phyloP scores from a whole-genome alignment of 37 sponge, comb jelly and placozoan species.

The Theonella swinhoei region DNA sequence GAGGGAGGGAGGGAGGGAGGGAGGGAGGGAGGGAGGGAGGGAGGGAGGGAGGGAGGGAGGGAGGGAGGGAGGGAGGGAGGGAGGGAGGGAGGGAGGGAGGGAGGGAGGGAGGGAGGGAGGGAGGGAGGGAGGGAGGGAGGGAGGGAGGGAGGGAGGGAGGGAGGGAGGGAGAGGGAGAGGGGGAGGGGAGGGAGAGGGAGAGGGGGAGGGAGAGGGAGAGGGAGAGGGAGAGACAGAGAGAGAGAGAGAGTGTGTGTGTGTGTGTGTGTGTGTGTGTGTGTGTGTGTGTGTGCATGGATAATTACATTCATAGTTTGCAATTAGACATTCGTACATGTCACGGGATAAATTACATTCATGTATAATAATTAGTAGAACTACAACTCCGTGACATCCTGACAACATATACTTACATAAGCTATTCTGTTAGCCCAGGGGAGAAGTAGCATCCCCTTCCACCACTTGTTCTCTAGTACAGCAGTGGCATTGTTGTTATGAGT shows the following conservation, averaged over 20 bases:
- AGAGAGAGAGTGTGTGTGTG: no score
- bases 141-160: constrained; percentile 24
- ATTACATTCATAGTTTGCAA: no score
- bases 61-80: constrained; percentile 26
- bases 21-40: constrained; percentile 16
- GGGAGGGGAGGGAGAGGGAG: no score
- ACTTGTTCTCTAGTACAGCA: constrained; percentile 68
- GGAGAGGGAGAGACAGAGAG: background rate
- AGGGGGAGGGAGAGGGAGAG: no score
- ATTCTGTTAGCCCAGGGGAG: constrained; percentile 82
- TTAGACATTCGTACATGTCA: no score
- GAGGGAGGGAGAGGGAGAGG: constrained; percentile 8
- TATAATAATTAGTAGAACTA: background rate
- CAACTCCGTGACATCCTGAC: no score
- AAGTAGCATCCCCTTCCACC: constrained; percentile 71
- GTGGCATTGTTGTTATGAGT: constrained; percentile 62
- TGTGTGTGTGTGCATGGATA: no score
- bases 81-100: constrained; percentile 26
- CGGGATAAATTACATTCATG: no score
- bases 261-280: no score
- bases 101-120: constrained; percentile 29
- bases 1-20: constrained; percentile 11
- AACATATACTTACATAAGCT: constrained; percentile 53
- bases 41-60: constrained; percentile 26
- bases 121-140: constrained; percentile 32